These are phyloP conservation scores for Vesta saturnalis DNA, from an alignment of 2,888 invertebrate genomes.

Conservation along the genomic window DNA sequence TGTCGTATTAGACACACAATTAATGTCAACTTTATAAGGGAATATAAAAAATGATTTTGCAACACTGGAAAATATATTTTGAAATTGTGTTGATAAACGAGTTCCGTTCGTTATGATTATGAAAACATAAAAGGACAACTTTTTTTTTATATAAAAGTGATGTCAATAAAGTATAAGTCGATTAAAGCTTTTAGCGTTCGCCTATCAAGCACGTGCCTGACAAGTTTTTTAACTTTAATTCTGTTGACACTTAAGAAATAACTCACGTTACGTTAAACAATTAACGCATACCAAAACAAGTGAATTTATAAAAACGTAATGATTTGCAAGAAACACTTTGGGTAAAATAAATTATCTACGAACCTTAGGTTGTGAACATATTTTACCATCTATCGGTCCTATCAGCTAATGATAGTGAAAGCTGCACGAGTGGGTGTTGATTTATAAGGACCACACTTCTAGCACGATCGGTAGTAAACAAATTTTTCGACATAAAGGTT, in stretches of 20 bases:
- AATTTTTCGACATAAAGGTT: constrained; percentile 7
- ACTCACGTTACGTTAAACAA: not conserved
- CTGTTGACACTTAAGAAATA: not conserved
- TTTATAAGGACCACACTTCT: constrained; percentile 30
- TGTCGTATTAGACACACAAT: no score
- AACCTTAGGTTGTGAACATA: constrained; percentile 11
- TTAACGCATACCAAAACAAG: not conserved
- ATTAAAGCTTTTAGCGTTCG: constrained; percentile 29
- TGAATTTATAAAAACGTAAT: not conserved
- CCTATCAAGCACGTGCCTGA: constrained; percentile 26
- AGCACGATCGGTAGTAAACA: constrained; percentile 5
- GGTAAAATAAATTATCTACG: constrained; percentile 2
- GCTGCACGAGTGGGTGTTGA: constrained; percentile 33
- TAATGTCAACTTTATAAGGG: not conserved
- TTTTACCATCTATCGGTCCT: not conserved
- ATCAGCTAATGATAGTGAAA: constrained; percentile 28
- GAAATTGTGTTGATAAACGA: not conserved
- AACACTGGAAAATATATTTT: no score
- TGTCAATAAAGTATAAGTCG: constrained; percentile 23
- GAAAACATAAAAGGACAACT: constrained; percentile 27
- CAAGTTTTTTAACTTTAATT: constrained; percentile 25
- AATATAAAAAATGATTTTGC: not conserved
- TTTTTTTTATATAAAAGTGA: constrained; percentile 16
- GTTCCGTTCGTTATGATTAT: not conserved
- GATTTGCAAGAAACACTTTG: not conserved